Base-by-base conservation (phyloP, 2,888 invertebrate genomes). In the Copidosoma aretas region DNA sequence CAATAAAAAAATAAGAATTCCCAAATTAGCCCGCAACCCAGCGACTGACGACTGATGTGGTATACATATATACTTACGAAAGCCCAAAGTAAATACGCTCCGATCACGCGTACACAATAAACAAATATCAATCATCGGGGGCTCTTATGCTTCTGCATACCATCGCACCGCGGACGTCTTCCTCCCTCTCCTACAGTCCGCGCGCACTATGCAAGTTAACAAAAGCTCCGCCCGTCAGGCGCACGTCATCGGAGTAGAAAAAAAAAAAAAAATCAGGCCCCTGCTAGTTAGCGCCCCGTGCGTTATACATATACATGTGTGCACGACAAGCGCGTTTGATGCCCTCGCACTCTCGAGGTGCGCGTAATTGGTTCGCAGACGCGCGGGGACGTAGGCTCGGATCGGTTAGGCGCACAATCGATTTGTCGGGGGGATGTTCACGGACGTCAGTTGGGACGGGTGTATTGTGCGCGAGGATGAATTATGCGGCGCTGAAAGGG, bases 121-220 rank as follows among this genome's bases (percentile, higher is more conserved):
- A 67, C 67, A 67, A 67, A 57, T 67, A 67, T 67, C 61, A 61
- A 67, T 67, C 67, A 67, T 61, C 67, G 60, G n/a, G n/a, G n/a
- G n/a, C 49, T 1, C 25, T 1, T 57, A 57, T 43, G 39, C 39
- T 32, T 19, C 46, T 43, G 59, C 24, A 17, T 53, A 32, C 21
- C 49, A 24, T 22, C 17, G 19, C 53, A 46, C 4, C 54, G 43
- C 24, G 39, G 12, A 62, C 41, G 19, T 54, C 62, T 56, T 24
- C 53, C 41, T 62, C 24, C 22, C 43, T 24, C 59, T n/a, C n/a
- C n/a, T n/a, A n/a, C n/a, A n/a, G n/a, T n/a, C n/a, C n/a, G n/a
- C n/a, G n/a, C n/a, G n/a, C n/a, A n/a, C n/a, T n/a, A n/a, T n/a
- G n/a, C n/a, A 12, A 15, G 25, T 4, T n/a, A 17, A 46, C 43